Evolutionary conservation across 2,888 invertebrate species (phyloP), one percentile per base, ranked within the genome.

Genomic region (Mesochorus sp.): DNA sequence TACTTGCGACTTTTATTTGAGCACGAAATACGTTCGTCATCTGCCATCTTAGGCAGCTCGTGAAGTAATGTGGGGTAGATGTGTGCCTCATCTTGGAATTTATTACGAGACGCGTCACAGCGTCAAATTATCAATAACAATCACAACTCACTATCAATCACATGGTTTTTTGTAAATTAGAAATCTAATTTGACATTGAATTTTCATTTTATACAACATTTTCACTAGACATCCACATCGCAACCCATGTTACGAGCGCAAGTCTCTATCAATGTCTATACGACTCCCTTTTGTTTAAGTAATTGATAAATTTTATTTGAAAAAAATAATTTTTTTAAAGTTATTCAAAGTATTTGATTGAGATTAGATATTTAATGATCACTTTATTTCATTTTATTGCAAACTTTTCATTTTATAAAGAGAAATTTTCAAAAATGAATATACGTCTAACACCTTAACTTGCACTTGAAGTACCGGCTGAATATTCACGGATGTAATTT

Each of bases 1-100:
- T 87, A 8, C 84, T 84, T 42, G 90, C 90, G 79, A 84, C 88
- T 83, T 84, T 85, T 64, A 90, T 87, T 49, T 87, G 90, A 14
- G 85, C 85, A 37, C 86, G 89, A 44, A 85, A 87, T 10, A 90
- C 89, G 76, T 90, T 90, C 75, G 85, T 88, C 90, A 90, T 90
- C 80, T 90, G 90, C 90, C 90, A 90, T 81, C 87, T 85, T 62
- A 89, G 82, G 26, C 87, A 86, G 49, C 88, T 89, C 26, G 88
- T 85, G 73, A 89, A 89, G 55, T 88, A 90, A 34, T 82, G 84
- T 26, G 87, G 83, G 37, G 81, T 79, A 37, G 87, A 83, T 42
- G 85, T 81, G 44, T 80, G 81, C 37, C 87, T 84, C 83, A 84
- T 87, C 76, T 85, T 86, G 51, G 55, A 14, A n/a, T n/a, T n/a